Percentiles rank a stretch among this genome's conserved stretches.
phyloP scores from a whole-genome alignment of 1,140 invertebrate species.

The Agrilus planipennis region DNA sequence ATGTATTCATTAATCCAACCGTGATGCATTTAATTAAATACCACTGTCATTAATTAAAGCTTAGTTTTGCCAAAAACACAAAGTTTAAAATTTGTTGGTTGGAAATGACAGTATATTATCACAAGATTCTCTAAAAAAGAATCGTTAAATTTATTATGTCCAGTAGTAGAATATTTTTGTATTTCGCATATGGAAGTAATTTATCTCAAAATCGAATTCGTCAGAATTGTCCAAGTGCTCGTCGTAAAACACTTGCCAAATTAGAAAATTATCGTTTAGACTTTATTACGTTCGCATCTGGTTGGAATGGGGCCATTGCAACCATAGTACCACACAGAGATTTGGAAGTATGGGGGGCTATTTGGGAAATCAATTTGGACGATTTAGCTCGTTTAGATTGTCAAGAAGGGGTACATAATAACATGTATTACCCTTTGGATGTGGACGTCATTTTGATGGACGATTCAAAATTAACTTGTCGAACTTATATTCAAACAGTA shows the following conservation, averaged over 20 bases:
- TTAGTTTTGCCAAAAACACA: no score
- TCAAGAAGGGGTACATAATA: slow-evolving; percentile 56
- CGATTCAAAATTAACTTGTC: slow-evolving; percentile 41
- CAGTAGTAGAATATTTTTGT: no score
- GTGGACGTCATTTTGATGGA: slow-evolving; percentile 40
- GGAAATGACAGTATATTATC: no score
- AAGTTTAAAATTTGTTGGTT: no score
- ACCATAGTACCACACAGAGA: slow-evolving; percentile 55
- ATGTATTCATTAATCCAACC: no score
- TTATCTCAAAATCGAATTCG: slow-evolving; percentile 52
- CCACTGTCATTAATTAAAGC: no score
- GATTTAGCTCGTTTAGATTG: slow-evolving; percentile 53
- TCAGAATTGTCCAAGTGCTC: slow-evolving; percentile 52
- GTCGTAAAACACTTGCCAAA: background rate
- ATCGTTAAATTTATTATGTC: no score
- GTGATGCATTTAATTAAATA: no score
- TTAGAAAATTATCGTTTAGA: slow-evolving; percentile 56
- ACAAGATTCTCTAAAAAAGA: no score
- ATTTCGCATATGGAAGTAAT: slow-evolving; percentile 72
- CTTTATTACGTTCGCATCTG: slow-evolving; percentile 50
- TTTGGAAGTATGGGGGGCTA: slow-evolving; percentile 57
- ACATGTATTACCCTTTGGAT: slow-evolving; percentile 48
- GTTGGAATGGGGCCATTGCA: slow-evolving; percentile 62
- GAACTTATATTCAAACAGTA: slow-evolving; percentile 49
- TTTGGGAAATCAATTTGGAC: slow-evolving; percentile 59